Evolutionary conservation across 2,113 vertebrate genomes (phyloP), one percentile per base, ranked within the genome.

Genomic region (Chelonoidis abingdonii): DNA sequence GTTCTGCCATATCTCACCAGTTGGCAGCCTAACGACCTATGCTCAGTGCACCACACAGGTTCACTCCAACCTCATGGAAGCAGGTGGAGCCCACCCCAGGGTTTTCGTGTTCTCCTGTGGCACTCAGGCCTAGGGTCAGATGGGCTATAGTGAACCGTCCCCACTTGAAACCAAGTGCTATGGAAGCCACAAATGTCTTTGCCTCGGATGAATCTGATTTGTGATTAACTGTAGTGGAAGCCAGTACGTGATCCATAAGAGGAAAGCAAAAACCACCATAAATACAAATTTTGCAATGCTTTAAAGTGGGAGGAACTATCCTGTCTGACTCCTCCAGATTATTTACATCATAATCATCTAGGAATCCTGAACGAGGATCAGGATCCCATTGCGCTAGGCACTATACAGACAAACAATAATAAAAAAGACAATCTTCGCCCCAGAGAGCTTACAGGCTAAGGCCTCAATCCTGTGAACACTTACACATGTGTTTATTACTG

Each of bases 261-360:
- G 21, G 56, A 94, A 97, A 93, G 52, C 41, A 94, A 89, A 92
- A 80, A 84, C 85, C 92, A 62, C 76, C 84, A 97, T 90, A 92
- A 78, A 82, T 9, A 1, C 69, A 76, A 59, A 87, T 86, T 75
- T 25, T 95, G 79, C 79, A 95, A 92, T 92, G 35, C 84, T 82
- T 89, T 88, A 83, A 89, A 89, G 90, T 25, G 38, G 90, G 88
- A 92, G 38, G 80, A 8, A 80, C 8, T n/a, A 54, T 27, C 72
- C 27, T 53, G 91, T 92, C 86, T 94, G 92, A 65, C 83, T 93
- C 52, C 24, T 79, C 29, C 56, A 86, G 65, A 57, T 91, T 96
- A 92, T 29, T 94, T 95, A 83, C 25, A 80, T 65, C n/a, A 52
- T 57, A 62, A 87, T 89, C 52, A 84, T 38, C 86, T 85, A 87